A percentile compares a stretch with the other conserved stretches of the same genome.
These are phyloP conservation scores for Thinocorus orbignyianus DNA, from an alignment of 2,113 vertebrate genomes.

Conservation along the genomic window DNA sequence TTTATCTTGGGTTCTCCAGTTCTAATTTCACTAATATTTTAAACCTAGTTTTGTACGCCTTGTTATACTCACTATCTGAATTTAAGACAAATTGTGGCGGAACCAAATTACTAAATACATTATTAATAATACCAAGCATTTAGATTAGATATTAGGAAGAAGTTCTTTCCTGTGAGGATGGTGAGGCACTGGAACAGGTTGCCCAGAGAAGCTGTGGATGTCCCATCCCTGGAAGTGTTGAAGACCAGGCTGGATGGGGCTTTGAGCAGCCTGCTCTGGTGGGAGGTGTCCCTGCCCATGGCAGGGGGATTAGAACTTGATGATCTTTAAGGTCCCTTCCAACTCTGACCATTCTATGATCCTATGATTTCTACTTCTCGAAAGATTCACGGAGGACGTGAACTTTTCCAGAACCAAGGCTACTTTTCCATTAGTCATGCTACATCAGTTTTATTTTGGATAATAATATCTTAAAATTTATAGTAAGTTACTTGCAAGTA, in stretches of 20 bases:
- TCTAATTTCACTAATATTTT: neutral
- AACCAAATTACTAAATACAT: neutral
- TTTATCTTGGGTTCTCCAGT: neutral
- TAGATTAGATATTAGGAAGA: no score
- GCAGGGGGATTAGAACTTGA: no score
- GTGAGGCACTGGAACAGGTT: no score
- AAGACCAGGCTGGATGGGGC: no score
- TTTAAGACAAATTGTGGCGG: neutral
- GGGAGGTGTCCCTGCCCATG: no score
- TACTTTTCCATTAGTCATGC: neutral
- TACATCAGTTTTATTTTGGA: neutral
- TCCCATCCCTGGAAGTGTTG: no score
- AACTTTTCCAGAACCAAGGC: neutral
- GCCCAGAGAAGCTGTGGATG: no score
- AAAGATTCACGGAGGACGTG: neutral
- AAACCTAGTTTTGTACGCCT: neutral
- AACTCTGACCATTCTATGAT: no score
- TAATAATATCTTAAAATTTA: neutral
- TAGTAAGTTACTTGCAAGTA: neutral
- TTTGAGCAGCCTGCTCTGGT: no score
- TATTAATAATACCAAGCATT: neutral
- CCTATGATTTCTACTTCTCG: neutral
- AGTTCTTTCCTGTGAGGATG: no score
- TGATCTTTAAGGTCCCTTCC: no score
- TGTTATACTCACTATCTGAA: neutral